Conservation (phyloP, 2,888 invertebrate species). For the Netelia fuscicornis region DNA sequence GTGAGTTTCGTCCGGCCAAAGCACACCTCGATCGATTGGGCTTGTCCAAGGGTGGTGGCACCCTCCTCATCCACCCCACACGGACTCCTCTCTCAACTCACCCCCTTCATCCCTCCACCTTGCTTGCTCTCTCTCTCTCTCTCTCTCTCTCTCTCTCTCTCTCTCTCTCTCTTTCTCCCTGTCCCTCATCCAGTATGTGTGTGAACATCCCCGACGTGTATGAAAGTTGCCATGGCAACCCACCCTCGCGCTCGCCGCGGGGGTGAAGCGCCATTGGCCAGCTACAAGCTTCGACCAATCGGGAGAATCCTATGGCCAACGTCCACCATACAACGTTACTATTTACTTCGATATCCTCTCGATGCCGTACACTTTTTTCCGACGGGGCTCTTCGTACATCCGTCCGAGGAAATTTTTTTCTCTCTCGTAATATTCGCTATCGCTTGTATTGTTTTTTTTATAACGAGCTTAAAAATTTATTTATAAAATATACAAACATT, state of each 20-base stretch:
- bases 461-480: background rate
- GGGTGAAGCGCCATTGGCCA: constrained; percentile 85
- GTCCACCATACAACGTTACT: constrained; percentile 53
- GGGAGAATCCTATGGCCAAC: constrained; percentile 66
- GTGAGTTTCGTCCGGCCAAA: constrained; percentile 85
- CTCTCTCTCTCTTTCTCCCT: constrained; percentile 35
- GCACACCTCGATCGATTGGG: constrained; percentile 85
- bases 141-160: constrained; percentile 30
- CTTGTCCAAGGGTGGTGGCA: constrained; percentile 84
- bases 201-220: constrained; percentile 78
- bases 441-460: background rate
- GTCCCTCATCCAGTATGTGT: constrained; percentile 56
- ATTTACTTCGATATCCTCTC: constrained; percentile 14
- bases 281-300: constrained; percentile 78
- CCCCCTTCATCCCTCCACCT: background rate
- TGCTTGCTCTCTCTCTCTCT: constrained; percentile 1
- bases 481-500: background rate
- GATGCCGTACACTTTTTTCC: constrained; percentile 14
- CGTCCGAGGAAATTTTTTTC: background rate
- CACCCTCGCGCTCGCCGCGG: constrained; percentile 81
- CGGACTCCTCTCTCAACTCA: constrained; percentile 27
- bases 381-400: background rate
- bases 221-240: constrained; percentile 82
- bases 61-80: constrained; percentile 60
- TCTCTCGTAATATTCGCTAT: background rate